Evolutionary conservation across 1,140 invertebrate species (phyloP).

Genomic region (Drosophila kanapiae): DNA sequence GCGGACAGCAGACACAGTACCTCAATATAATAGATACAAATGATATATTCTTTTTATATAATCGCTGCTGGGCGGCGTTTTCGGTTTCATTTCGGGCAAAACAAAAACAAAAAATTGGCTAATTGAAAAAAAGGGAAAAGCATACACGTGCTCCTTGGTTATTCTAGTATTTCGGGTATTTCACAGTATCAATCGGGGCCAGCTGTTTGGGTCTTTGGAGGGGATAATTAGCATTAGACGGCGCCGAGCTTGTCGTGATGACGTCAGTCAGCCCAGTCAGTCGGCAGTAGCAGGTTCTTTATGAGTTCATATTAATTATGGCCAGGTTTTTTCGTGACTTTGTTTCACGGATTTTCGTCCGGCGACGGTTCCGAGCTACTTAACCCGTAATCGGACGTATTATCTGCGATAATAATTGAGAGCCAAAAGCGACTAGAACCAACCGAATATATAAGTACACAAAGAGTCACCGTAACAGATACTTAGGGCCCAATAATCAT

Average conservation of each 20-base stretch:
- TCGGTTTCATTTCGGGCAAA: slow-evolving; percentile 1
- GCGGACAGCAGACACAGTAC: not conserved
- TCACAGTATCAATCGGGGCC: not conserved
- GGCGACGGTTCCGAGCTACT: slow-evolving; percentile 2
- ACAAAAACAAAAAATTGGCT: not conserved
- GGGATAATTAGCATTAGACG: slow-evolving; percentile 39
- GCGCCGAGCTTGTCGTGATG: slow-evolving; percentile 19
- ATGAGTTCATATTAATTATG: slow-evolving; percentile 44
- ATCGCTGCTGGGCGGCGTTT: not conserved
- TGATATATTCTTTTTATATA: slow-evolving; percentile 19
- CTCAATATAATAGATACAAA: slow-evolving; percentile 15
- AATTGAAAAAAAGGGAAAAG: not conserved
- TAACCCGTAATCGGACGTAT: slow-evolving; percentile 21
- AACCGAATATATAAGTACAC: slow-evolving; percentile 5
- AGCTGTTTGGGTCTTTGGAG: slow-evolving; percentile 12
- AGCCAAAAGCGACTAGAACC: not conserved
- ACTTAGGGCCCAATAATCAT: not conserved
- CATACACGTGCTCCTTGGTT: slow-evolving; percentile 30
- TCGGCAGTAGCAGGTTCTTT: slow-evolving; percentile 50
- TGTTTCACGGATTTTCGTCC: slow-evolving; percentile 9
- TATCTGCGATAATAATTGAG: slow-evolving; percentile 32
- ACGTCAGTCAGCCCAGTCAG: slow-evolving; percentile 22
- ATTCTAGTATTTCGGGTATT: slow-evolving; percentile 3
- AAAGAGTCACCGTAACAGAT: slow-evolving; percentile 4
- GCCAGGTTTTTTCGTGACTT: slow-evolving; percentile 22